A percentile compares a stretch with the other conserved stretches of the same genome.
Conservation (phyloP, 1,140 invertebrate species). For the Saxidomus purpurata region DNA sequence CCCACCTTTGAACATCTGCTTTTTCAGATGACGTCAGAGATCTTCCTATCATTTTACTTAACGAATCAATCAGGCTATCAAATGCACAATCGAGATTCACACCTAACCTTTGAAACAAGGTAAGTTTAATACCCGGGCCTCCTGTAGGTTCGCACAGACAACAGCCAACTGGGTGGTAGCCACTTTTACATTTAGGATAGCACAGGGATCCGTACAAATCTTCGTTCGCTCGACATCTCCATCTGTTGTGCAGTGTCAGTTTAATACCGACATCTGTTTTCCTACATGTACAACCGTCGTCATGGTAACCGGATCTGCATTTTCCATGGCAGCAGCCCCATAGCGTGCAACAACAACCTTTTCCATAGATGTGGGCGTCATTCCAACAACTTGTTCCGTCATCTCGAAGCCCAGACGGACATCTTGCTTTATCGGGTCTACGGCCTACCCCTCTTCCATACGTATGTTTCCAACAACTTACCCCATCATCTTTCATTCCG, state of each 20-base stretch:
- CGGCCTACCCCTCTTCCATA: neutral
- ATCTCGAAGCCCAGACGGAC: too few relatives aligned
- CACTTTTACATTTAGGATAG: neutral
- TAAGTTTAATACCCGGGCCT: neutral
- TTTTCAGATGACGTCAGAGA: too few relatives aligned
- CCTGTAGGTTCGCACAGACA: neutral
- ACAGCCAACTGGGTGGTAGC: neutral
- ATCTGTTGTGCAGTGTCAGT: neutral
- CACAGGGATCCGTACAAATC: neutral
- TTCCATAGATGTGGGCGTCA: neutral
- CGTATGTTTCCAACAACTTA: too few relatives aligned
- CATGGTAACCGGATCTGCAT: neutral
- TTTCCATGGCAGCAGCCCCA: neutral
- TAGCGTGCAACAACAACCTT: neutral
- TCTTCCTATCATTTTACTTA: too few relatives aligned
- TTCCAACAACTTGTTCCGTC: too few relatives aligned
- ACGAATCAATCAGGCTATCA: too few relatives aligned
- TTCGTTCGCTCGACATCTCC: neutral
- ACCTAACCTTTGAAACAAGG: neutral
- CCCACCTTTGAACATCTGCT: too few relatives aligned
- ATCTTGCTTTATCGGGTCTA: neutral
- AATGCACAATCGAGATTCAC: too few relatives aligned
- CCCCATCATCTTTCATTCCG: neutral
- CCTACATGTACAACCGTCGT: too few relatives aligned
- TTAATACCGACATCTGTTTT: too few relatives aligned